A percentile compares a stretch with the other conserved stretches of the same genome.
phyloP scores from a whole-genome alignment of 2,113 vertebrate genomes.

The Pelusios castaneus region DNA sequence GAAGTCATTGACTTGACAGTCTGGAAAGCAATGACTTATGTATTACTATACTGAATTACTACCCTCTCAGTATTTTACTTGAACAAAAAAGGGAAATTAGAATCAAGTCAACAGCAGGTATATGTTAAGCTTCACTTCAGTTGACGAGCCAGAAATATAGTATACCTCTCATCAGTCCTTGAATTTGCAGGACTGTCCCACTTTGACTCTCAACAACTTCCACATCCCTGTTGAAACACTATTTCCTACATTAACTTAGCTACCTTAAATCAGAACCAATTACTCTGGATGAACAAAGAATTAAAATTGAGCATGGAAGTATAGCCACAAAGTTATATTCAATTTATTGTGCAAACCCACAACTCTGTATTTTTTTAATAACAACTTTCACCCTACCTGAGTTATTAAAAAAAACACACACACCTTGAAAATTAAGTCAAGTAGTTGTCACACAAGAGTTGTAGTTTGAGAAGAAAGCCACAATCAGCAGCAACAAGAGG shows the following conservation, averaged over 20 bases:
- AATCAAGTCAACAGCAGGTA: not conserved
- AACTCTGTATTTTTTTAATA: not conserved
- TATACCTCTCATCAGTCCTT: not conserved
- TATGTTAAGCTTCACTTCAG: fast-evolving
- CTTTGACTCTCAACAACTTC: not conserved
- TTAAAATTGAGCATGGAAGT: not conserved
- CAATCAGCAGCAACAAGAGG: not conserved
- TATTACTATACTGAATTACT: not conserved
- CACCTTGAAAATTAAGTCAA: not conserved
- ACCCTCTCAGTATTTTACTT: not conserved
- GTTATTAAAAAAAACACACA: not conserved
- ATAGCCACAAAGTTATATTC: not conserved
- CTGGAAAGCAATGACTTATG: not conserved
- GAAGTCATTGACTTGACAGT: not conserved
- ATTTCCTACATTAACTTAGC: not conserved
- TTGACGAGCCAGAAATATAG: not conserved
- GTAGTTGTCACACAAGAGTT: not conserved
- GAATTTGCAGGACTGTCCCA: not conserved
- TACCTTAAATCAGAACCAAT: not conserved
- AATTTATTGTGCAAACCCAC: not conserved
- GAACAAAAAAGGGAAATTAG: not conserved
- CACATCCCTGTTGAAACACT: not conserved
- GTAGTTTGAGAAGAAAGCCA: not conserved
- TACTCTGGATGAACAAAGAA: not conserved
- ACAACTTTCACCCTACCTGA: not conserved